phyloP scores from a whole-genome alignment of 1,140 invertebrate genomes.

The Leptinotarsa undecemlineata region DNA sequence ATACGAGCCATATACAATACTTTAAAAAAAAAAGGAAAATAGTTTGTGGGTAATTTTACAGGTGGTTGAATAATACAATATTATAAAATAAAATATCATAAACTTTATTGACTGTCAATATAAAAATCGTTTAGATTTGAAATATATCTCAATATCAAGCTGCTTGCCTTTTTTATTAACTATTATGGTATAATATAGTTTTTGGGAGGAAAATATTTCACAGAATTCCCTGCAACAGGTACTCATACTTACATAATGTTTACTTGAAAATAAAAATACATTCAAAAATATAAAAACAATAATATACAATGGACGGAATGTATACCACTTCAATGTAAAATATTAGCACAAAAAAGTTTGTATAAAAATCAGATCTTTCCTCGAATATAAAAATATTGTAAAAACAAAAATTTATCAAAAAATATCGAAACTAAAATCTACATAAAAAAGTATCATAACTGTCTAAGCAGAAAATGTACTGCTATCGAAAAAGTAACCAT shows the following conservation, averaged over 20 bases:
- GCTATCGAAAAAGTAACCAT: not conserved
- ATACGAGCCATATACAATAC: too few species aligned
- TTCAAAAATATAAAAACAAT: slow-evolving; percentile 12
- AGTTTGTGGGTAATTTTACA: not conserved
- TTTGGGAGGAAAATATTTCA: slow-evolving; percentile 1
- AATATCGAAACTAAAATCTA: not conserved
- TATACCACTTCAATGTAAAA: slow-evolving; percentile 16
- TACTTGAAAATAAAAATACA: not conserved
- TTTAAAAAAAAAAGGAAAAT: too few species aligned
- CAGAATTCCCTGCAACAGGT: slow-evolving; percentile 1
- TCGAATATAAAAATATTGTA: slow-evolving; percentile 5
- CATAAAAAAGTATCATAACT: slow-evolving; percentile 19
- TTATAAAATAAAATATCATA: not conserved
- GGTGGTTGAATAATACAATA: not conserved
- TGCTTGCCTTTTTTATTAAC: not conserved
- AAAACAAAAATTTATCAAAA: not conserved
- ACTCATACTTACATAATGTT: not conserved
- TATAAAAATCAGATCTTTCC: slow-evolving; percentile 24
- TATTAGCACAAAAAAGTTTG: slow-evolving; percentile 2
- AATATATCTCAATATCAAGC: slow-evolving; percentile 7
- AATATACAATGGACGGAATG: slow-evolving; percentile 23
- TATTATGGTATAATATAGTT: not conserved
- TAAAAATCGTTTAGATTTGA: not conserved
- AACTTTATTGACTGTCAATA: not conserved
- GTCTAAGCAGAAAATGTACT: slow-evolving; percentile 14